Percentiles rank a stretch among this genome's conserved stretches.
These are phyloP conservation scores for Chaetops frenatus DNA, from an alignment of 2,113 vertebrate species.

Conservation along the genomic window DNA sequence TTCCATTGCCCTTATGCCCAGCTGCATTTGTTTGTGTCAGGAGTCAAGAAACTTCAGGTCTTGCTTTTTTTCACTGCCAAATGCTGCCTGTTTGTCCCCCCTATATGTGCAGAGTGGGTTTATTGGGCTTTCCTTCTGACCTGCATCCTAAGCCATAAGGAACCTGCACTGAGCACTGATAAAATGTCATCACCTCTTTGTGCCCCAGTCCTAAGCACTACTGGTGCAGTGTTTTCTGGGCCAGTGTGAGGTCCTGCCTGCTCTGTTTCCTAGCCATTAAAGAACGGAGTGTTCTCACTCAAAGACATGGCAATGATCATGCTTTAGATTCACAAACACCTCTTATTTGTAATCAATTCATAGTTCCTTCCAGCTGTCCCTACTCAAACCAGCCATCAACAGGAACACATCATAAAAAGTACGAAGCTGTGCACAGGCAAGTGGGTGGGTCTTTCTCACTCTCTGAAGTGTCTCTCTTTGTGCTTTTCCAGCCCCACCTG, in stretches of 20 bases:
- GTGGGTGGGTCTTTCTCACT: background rate
- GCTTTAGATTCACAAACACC: background rate
- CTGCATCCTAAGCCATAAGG: background rate
- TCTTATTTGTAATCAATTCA: background rate
- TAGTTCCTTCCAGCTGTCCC: background rate
- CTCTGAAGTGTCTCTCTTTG: background rate
- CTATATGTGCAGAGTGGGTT: background rate
- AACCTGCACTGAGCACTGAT: background rate
- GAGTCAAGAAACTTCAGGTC: background rate
- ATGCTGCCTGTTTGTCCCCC: background rate
- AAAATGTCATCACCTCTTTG: background rate
- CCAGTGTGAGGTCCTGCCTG: background rate
- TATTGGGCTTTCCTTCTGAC: background rate
- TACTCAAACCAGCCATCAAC: background rate
- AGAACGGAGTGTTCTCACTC: background rate
- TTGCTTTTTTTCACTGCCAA: background rate
- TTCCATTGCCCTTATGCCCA: background rate
- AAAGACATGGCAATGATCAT: background rate
- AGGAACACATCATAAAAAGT: background rate
- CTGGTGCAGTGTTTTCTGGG: background rate
- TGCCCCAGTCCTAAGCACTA: background rate
- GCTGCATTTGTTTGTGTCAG: background rate
- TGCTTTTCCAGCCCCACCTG: slow-evolving; percentile 68
- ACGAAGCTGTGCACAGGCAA: background rate
- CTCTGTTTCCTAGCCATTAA: background rate